Conservation (phyloP, 1,140 invertebrate genomes). For the Aphaenogaster rudis region DNA sequence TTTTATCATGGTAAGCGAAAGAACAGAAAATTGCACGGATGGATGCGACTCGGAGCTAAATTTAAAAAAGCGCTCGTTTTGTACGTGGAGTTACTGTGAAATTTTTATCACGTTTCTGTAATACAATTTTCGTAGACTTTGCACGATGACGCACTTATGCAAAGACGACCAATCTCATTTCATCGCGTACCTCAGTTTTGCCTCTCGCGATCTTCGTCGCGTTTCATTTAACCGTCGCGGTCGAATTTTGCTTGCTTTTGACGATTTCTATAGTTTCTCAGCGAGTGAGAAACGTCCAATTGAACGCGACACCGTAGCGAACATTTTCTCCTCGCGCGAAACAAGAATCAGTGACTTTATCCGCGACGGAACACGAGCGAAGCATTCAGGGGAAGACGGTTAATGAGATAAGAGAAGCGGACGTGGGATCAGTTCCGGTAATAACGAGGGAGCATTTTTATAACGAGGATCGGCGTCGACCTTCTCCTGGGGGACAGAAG, state of each 20-base stretch:
- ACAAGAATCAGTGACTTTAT: constrained; percentile 2
- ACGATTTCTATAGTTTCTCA: not conserved
- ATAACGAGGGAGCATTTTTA: constrained; percentile 73
- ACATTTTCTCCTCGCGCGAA: not conserved
- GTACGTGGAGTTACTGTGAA: not conserved
- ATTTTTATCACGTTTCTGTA: constrained; percentile 21
- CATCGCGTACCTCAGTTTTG: not conserved
- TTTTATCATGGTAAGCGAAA: constrained; percentile 7
- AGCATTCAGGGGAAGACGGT: constrained; percentile 39
- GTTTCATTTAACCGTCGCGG: not conserved
- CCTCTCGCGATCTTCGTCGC: not conserved
- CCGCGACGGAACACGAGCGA: not conserved
- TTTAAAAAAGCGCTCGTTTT: constrained; percentile 24
- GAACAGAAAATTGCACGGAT: constrained; percentile 30
- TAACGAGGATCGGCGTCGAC: constrained; percentile 70
- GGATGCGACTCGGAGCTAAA: not conserved
- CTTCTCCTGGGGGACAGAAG: constrained; percentile 58
- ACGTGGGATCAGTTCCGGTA: constrained; percentile 51
- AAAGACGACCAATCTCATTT: not conserved
- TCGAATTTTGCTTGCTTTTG: not conserved
- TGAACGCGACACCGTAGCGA: not conserved
- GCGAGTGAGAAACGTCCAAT: constrained; percentile 9
- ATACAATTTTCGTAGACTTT: constrained; percentile 14
- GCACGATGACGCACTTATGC: too few species aligned
- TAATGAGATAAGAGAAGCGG: constrained; percentile 67